A percentile compares a stretch with the other conserved stretches of the same genome.
phyloP scores from a whole-genome alignment of 2,113 vertebrate genomes.

The Hemicordylus capensis region DNA sequence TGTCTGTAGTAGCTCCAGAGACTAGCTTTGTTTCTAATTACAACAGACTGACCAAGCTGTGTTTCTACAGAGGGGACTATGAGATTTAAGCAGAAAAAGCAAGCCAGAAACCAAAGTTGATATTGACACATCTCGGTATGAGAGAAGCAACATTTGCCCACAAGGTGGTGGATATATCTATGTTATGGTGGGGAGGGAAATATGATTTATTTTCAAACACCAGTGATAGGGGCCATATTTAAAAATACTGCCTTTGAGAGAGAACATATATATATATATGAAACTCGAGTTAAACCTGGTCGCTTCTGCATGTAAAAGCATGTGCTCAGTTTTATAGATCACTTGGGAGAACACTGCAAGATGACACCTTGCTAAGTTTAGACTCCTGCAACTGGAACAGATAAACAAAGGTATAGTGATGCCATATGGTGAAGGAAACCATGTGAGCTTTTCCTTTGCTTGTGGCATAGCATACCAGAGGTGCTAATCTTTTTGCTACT shows the following conservation, averaged over 20 bases:
- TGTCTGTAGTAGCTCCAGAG: background rate
- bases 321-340: background rate
- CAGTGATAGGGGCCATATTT: background rate
- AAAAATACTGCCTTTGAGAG: background rate
- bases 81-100: background rate
- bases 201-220: background rate
- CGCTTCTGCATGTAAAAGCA: background rate
- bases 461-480: background rate
- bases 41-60: background rate
- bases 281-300: background rate
- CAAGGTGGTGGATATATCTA: background rate
- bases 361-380: conserved; percentile 20
- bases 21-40: conserved; percentile 20
- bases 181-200: background rate
- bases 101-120: background rate
- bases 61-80: conserved; percentile 25
- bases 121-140: background rate
- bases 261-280: conserved; percentile 30
- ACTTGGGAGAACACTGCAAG: conserved; percentile 35
- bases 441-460: background rate
- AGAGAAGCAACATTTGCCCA: background rate
- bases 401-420: too few species aligned
- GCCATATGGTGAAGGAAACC: too few species aligned
- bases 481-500: background rate
- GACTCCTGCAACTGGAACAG: too few species aligned